Evolutionary conservation across 2,888 invertebrate genomes (phyloP).

Genomic region (Venustoraphidia nigricollis): DNA sequence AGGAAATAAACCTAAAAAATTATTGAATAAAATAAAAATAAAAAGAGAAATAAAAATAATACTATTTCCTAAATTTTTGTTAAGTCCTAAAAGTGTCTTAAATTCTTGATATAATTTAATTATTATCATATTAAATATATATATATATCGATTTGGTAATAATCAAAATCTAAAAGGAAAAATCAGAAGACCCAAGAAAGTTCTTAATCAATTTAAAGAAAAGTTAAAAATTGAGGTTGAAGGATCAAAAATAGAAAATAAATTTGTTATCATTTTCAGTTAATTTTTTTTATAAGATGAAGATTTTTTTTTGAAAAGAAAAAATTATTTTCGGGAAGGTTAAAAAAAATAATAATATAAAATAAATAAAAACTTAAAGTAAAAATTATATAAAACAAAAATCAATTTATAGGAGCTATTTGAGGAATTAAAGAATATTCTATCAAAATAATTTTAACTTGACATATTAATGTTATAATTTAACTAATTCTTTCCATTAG

Average conservation of each 20-base stretch:
- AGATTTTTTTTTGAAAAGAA: constrained; percentile 20
- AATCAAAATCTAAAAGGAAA: constrained; percentile 37
- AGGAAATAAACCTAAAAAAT: constrained; percentile 51
- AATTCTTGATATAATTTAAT: constrained; percentile 37
- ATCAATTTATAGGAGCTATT: constrained; percentile 46
- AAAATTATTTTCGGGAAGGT: constrained; percentile 20
- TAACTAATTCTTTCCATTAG: constrained; percentile 43
- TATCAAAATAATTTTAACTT: constrained; percentile 43
- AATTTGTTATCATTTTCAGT: constrained; percentile 52
- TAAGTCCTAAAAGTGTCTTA: constrained; percentile 34
- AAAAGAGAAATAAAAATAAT: constrained; percentile 42
- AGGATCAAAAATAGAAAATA: constrained; percentile 54
- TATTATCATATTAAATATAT: constrained; percentile 33
- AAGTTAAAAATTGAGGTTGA: constrained; percentile 33
- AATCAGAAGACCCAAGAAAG: constrained; percentile 32
- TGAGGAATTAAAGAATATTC: constrained; percentile 53
- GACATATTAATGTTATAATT: constrained; percentile 47
- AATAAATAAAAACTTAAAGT: constrained; percentile 30
- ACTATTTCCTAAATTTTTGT: constrained; percentile 31
- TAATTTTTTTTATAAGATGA: constrained; percentile 16
- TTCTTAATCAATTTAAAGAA: constrained; percentile 44
- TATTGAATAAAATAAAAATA: constrained; percentile 44
- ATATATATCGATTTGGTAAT: constrained; percentile 33
- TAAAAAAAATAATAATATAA: constrained; percentile 36
- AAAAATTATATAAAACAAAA: constrained; percentile 26